A percentile compares a stretch with the other conserved stretches of the same genome.
phyloP scores from a whole-genome alignment of 2,888 invertebrate genomes.

The Cheilosia urbana region DNA sequence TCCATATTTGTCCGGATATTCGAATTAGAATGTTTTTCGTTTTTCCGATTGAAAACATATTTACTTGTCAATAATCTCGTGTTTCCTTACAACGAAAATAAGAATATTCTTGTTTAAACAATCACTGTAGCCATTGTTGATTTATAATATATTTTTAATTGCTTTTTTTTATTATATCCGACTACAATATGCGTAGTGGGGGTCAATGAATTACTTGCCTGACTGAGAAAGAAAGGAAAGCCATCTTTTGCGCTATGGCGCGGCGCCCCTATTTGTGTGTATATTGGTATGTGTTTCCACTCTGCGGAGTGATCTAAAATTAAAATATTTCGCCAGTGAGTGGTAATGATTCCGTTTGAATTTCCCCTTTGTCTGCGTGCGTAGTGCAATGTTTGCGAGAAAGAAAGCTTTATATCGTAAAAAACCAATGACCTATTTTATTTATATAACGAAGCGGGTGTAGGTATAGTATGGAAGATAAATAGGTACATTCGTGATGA shows the following conservation, averaged over 20 bases:
- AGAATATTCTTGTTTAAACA: not conserved
- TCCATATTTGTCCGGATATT: not conserved
- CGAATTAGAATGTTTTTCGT: not conserved
- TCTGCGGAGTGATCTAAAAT: slow-evolving; percentile 40
- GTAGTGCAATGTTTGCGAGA: slow-evolving; percentile 14
- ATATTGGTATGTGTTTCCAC: slow-evolving; percentile 5
- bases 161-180: slow-evolving; percentile 8
- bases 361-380: slow-evolving; percentile 22
- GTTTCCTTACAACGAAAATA: not conserved
- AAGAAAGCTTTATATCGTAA: slow-evolving; percentile 3
- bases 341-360: slow-evolving; percentile 11
- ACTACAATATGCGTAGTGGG: not conserved
- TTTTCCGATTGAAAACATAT: not conserved
- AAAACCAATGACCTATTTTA: slow-evolving; percentile 32
- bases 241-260: slow-evolving; percentile 13
- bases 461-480: no score
- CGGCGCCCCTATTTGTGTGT: not conserved
- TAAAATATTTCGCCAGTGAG: slow-evolving; percentile 37
- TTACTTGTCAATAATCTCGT: not conserved
- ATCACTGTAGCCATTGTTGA: not conserved
- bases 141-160: slow-evolving; percentile 1
- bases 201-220: slow-evolving; percentile 47
- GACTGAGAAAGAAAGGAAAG: slow-evolving; percentile 35
- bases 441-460: not conserved
- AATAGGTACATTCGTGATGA: no score